These are phyloP conservation scores for Drosophila engyochracea DNA, from an alignment of 2,888 invertebrate genomes.

Conservation along the genomic window DNA sequence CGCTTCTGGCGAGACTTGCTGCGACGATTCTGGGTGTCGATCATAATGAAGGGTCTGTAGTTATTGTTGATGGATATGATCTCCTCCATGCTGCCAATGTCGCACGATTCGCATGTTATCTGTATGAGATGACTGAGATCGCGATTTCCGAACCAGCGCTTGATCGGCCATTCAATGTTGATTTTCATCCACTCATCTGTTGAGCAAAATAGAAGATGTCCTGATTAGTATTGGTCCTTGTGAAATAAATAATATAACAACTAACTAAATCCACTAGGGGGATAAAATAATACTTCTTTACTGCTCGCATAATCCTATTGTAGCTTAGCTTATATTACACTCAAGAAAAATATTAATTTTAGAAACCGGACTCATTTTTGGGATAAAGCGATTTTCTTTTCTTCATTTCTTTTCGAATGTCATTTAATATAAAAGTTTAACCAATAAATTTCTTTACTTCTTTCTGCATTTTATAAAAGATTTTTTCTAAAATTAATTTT, in stretches of 20 bases:
- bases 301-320: not conserved
- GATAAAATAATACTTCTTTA: not conserved
- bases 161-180: constrained; percentile 91
- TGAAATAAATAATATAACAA: not conserved
- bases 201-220: not conserved
- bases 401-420: not conserved
- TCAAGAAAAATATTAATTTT: not conserved
- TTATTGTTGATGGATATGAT: constrained; percentile 90
- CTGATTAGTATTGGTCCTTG: not conserved
- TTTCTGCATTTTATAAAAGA: not conserved
- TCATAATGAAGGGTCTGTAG: constrained; percentile 91
- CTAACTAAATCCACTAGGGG: not conserved
- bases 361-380: not conserved
- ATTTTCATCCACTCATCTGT: constrained; percentile 93
- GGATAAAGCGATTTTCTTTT: not conserved
- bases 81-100: constrained; percentile 87
- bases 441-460: not conserved
- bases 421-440: not conserved
- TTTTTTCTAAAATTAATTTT: too few relatives aligned
- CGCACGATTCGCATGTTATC: constrained; percentile 92
- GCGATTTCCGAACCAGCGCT: constrained; percentile 90
- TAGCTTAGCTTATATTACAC: not conserved
- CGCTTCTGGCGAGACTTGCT: constrained; percentile 87
- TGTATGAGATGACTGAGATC: constrained; percentile 90
- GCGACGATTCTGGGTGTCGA: constrained; percentile 91